Evolutionary conservation across 2,888 invertebrate species (phyloP).

Genomic region (Herminia tarsipennalis): DNA sequence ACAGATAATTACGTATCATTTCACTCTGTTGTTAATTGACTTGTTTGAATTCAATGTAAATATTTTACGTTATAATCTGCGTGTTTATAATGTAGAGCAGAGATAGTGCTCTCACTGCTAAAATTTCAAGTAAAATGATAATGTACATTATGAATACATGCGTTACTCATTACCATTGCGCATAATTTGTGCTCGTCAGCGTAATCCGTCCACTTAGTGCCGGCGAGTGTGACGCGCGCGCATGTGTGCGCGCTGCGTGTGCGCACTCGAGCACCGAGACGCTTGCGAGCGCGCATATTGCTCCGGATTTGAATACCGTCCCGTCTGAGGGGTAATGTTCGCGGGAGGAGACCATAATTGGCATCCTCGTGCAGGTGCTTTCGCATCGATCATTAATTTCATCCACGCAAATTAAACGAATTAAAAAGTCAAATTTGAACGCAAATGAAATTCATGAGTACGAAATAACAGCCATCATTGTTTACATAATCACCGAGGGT

Average conservation of each 20-base stretch:
- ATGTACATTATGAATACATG: slow-evolving; percentile 17
- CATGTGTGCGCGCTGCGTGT: slow-evolving; percentile 1
- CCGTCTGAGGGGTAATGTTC: not conserved
- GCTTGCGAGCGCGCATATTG: slow-evolving; percentile 3
- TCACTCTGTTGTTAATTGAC: not conserved
- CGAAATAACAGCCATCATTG: slow-evolving; percentile 12
- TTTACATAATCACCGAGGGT: slow-evolving; percentile 18
- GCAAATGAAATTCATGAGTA: slow-evolving; percentile 16
- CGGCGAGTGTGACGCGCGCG: slow-evolving; percentile 8
- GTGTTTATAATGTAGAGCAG: too few species aligned
- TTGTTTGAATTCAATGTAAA: not conserved
- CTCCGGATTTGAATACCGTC: slow-evolving; percentile 17
- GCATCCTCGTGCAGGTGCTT: slow-evolving; percentile 8
- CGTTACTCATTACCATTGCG: slow-evolving; percentile 30
- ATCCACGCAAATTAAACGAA: slow-evolving; percentile 7
- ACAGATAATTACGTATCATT: not conserved
- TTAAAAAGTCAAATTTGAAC: slow-evolving; percentile 14
- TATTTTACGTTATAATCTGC: too few species aligned
- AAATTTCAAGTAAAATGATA: slow-evolving; percentile 12
- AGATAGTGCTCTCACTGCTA: slow-evolving; percentile 19
- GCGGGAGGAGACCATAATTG: slow-evolving; percentile 7
- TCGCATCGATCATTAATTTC: slow-evolving; percentile 12
- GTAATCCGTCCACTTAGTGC: slow-evolving; percentile 25
- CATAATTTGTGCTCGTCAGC: slow-evolving; percentile 18
- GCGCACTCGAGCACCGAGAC: not conserved